Evolutionary conservation across 2,888 invertebrate genomes (phyloP).

Genomic region (Drosophila fulvimacula): DNA sequence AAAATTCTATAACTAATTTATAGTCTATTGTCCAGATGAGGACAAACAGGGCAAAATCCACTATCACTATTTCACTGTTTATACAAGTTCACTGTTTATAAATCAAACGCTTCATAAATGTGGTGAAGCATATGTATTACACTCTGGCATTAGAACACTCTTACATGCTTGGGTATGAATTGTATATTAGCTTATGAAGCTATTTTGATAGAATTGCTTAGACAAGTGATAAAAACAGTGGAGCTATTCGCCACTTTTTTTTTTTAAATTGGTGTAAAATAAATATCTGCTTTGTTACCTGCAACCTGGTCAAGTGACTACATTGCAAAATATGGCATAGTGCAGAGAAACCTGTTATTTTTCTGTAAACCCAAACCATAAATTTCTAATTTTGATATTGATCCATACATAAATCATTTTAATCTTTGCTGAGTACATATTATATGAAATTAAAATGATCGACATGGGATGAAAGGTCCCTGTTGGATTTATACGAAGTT

Average conservation of each 20-base stretch:
- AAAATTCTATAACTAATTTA: too few species aligned
- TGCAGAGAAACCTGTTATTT: slow-evolving; percentile 54
- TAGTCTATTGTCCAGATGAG: too few species aligned
- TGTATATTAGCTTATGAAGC: not conserved
- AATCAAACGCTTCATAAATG: too few species aligned
- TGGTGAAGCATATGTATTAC: not conserved
- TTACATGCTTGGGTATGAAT: not conserved
- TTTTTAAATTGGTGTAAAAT: too few species aligned
- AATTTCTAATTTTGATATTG: slow-evolving; percentile 68
- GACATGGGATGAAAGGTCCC: slow-evolving; percentile 38
- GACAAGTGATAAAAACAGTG: slow-evolving; percentile 1
- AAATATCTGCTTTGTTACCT: slow-evolving; percentile 23
- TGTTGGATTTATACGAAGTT: slow-evolving; percentile 17
- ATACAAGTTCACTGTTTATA: too few species aligned
- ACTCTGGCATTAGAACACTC: not conserved
- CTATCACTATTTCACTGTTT: too few species aligned
- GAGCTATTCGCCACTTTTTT: too few species aligned
- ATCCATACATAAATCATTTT: slow-evolving; percentile 62
- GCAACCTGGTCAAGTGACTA: slow-evolving; percentile 11
- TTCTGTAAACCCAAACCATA: slow-evolving; percentile 55
- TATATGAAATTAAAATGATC: slow-evolving; percentile 59
- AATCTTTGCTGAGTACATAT: slow-evolving; percentile 46
- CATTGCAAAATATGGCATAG: slow-evolving; percentile 39
- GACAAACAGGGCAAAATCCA: too few species aligned
- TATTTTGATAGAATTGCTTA: not conserved